Evolutionary conservation across 2,888 invertebrate species (phyloP).

Genomic region (Lycophotia porphyrea): DNA sequence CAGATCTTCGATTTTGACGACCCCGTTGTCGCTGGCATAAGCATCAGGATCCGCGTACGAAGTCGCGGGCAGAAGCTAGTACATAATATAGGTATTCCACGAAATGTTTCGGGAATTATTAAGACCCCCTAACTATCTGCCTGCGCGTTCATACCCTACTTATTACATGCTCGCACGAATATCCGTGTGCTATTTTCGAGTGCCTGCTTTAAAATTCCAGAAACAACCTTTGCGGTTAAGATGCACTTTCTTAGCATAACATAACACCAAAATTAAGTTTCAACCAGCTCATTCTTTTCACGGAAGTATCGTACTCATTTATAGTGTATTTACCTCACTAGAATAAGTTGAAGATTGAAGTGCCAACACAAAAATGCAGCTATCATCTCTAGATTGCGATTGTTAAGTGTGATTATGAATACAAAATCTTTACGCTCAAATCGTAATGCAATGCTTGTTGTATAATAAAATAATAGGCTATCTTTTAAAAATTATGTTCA

Average conservation of each 20-base stretch:
- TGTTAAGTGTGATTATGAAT: constrained; percentile 19
- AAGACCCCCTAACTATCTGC: background rate
- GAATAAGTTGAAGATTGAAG: background rate
- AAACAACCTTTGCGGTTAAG: background rate
- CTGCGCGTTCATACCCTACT: background rate
- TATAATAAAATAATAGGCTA: constrained; percentile 26
- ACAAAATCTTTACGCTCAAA: constrained; percentile 39
- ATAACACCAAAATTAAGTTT: background rate
- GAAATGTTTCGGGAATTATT: background rate
- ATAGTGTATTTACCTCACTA: background rate
- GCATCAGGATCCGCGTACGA: too few species aligned
- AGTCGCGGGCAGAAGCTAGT: too few species aligned
- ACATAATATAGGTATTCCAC: too few species aligned
- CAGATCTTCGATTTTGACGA: too few species aligned
- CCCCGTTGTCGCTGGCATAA: too few species aligned
- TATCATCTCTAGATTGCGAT: constrained; percentile 7
- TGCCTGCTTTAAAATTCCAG: constrained; percentile 2
- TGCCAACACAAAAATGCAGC: background rate
- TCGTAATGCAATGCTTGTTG: constrained; percentile 24
- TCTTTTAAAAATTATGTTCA: constrained; percentile 25
- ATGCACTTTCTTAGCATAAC: background rate
- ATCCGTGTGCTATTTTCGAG: too few species aligned
- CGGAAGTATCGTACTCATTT: background rate
- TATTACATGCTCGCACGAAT: too few species aligned
- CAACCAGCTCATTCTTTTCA: background rate